Evolutionary conservation across 2,113 vertebrate genomes (phyloP).

Genomic region (Gambusia affinis): DNA sequence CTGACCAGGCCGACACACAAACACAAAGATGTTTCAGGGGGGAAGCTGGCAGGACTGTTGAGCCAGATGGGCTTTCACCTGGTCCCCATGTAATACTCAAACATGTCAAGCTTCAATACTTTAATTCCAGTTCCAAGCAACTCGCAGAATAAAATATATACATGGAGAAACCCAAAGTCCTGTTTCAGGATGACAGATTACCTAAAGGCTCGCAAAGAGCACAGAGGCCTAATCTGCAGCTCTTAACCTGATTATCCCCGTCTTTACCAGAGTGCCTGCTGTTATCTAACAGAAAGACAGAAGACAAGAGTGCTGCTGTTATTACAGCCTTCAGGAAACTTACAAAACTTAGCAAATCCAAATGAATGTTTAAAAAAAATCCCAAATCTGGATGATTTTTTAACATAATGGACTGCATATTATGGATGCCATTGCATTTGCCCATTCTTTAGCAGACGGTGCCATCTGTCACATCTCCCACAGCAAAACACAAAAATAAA

Average conservation of each 20-base stretch:
- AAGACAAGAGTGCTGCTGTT: background rate
- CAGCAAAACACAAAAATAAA: background rate
- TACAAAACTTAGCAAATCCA: background rate
- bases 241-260: conserved; percentile 27
- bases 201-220: conserved; percentile 21
- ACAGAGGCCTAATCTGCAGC: conserved; percentile 31
- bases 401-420: background rate
- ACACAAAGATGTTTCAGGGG: background rate
- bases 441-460: conserved; percentile 10
- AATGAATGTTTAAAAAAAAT: background rate
- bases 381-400: background rate
- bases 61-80: conserved; percentile 23
- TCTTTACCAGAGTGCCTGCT: conserved; percentile 11
- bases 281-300: conserved; percentile 7
- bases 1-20: background rate
- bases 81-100: conserved; percentile 16
- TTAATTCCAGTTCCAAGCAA: conserved; percentile 20
- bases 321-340: background rate
- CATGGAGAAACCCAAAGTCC: background rate
- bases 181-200: background rate
- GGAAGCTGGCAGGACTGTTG: background rate
- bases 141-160: background rate
- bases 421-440: background rate
- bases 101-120: conserved; percentile 7
- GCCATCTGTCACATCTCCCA: conserved; percentile 35